Base-by-base conservation (phyloP, 2,113 vertebrate genomes). In the Nothocercus julius region DNA sequence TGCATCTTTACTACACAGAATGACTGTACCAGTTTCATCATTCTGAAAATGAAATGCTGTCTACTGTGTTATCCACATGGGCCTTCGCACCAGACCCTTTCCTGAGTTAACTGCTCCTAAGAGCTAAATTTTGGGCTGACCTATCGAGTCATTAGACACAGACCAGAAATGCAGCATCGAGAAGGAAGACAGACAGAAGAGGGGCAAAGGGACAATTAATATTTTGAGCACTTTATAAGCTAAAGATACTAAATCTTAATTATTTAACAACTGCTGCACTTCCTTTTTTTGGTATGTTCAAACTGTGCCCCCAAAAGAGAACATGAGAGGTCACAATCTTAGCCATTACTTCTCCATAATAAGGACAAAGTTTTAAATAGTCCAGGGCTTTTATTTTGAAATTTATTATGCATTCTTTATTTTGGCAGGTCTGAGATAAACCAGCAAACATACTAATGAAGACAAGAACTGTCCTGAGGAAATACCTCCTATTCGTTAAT, bases 351-450 rank as follows among this genome's bases (percentile, higher is more conserved):
- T 90, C 69, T 91, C 89, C 69, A 84, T 87, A 93, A 42, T 54
- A 93, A 66, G 5, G 9, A 86, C 21, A 34, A 74, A 86, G 75
- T 83, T 87, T 93, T 86, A 51, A 95, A 90, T 91, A 86, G 61
- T 69, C 64, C 61, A 79, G 80, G 82, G 80, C 91, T 95, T 95
- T 91, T 96, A 97, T 95, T 95, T 63, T 95, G 95, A 91, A 95
- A 88, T 82, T 70, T 94, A 87, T 97, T 91, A 85, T 63, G 93
- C 92, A 91, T 79, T 62, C 68, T 88, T 90, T 84, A 69, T 91
- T 97, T 95, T 92, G 92, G 82, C 87, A 96, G 82, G 62, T 96
- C 90, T 98, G 94, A 97, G 97, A 97, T 95, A 97, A 98, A 94
- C 54, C 88, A 96, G 92, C 90, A 91, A 96, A 90, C 87, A 94